A percentile compares a stretch with the other conserved stretches of the same genome.
phyloP scores from a whole-genome alignment of 2,113 vertebrate species.

The Tachycineta bicolor region DNA sequence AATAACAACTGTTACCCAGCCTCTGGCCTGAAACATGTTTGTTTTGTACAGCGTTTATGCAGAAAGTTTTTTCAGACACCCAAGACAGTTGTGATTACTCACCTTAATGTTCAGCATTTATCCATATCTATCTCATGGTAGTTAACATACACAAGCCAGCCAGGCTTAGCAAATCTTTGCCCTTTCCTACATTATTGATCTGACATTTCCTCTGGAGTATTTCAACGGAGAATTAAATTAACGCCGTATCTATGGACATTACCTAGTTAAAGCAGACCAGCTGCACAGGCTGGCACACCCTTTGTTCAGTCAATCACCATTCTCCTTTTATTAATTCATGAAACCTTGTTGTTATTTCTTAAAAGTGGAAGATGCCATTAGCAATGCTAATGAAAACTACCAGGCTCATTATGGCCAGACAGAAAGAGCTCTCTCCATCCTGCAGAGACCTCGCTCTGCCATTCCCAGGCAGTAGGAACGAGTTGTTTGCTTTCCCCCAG shows the following conservation, averaged over 20 bases:
- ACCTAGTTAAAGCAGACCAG: slow-evolving; percentile 50
- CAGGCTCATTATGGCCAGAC: background rate
- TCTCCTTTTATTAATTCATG: slow-evolving; percentile 54
- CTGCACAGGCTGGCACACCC: slow-evolving; percentile 18
- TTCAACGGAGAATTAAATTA: slow-evolving; percentile 67
- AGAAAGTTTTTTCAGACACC: slow-evolving; percentile 15
- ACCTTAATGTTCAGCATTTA: slow-evolving; percentile 43
- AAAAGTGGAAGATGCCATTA: slow-evolving; percentile 53
- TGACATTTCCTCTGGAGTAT: slow-evolving; percentile 66
- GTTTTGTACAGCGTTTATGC: background rate
- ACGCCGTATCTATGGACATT: slow-evolving; percentile 6
- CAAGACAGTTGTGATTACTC: slow-evolving; percentile 49
- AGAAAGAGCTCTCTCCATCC: background rate
- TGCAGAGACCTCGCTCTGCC: background rate
- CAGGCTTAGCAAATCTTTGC: slow-evolving; percentile 55
- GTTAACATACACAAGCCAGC: slow-evolving; percentile 25
- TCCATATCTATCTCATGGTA: slow-evolving; percentile 13
- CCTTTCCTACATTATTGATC: slow-evolving; percentile 61
- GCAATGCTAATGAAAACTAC: slow-evolving; percentile 58
- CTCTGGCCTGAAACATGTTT: background rate
- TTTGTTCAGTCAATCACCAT: slow-evolving; percentile 54
- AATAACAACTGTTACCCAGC: background rate
- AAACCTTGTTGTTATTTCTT: slow-evolving; percentile 44
- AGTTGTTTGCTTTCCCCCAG: background rate
- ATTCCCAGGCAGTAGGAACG: background rate